Percentiles rank a stretch among this genome's conserved stretches.
Conservation (phyloP, 2,888 invertebrate species). For the Lochmaea capreae region DNA sequence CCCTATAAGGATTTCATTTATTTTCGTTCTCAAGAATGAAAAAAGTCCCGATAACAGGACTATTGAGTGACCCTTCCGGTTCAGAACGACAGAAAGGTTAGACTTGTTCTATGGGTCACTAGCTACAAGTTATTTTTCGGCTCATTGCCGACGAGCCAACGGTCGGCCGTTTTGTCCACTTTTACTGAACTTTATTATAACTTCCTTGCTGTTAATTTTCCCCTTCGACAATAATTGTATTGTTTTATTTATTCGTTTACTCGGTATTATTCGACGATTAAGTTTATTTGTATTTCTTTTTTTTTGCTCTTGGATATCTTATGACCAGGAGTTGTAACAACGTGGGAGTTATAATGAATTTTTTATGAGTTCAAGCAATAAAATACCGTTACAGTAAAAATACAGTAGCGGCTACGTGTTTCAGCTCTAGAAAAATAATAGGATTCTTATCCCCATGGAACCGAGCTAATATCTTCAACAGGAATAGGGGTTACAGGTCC, state of each 20-base stretch:
- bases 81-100: constrained; percentile 48
- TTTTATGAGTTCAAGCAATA: constrained; percentile 9
- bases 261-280: constrained; percentile 24
- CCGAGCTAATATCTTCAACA: too few relatives aligned
- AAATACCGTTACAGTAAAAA: background rate
- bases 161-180: constrained; percentile 18
- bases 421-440: background rate
- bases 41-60: constrained; percentile 57
- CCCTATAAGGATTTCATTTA: constrained; percentile 57
- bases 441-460: too few relatives aligned
- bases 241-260: constrained; percentile 29
- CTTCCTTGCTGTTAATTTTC: constrained; percentile 31
- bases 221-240: constrained; percentile 32
- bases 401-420: constrained; percentile 3
- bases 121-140: constrained; percentile 53
- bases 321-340: background rate
- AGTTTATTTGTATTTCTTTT: constrained; percentile 23
- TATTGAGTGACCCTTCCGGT: constrained; percentile 55
- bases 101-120: constrained; percentile 51
- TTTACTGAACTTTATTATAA: constrained; percentile 34
- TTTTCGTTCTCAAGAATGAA: constrained; percentile 51
- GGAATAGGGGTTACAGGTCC: too few relatives aligned
- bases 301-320: constrained; percentile 1
- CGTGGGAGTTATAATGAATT: constrained; percentile 19
- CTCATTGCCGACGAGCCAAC: constrained; percentile 45